Percentiles rank a stretch among this genome's conserved stretches.
Evolutionary conservation across 2,113 vertebrate species (phyloP).

Genomic region (Archocentrus centrarchus): DNA sequence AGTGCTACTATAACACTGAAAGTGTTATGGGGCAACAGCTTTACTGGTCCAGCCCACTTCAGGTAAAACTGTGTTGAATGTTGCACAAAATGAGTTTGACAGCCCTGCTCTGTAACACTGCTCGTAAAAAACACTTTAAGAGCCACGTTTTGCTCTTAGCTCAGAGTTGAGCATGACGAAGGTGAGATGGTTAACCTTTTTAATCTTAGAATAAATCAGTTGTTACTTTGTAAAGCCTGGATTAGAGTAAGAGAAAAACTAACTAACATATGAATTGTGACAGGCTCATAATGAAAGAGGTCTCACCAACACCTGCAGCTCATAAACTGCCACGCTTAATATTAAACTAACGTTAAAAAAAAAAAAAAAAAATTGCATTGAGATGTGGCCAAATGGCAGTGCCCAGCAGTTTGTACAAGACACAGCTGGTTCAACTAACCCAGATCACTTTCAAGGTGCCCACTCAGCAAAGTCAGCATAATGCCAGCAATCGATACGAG

Average conservation of each 20-base stretch:
- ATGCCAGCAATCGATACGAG: constrained; percentile 39
- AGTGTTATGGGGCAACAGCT: too few species aligned
- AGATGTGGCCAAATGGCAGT: constrained; percentile 6
- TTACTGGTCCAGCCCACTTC: too few species aligned
- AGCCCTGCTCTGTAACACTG: too few species aligned
- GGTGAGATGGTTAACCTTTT: too few species aligned
- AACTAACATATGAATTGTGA: background rate
- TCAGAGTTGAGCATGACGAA: too few species aligned
- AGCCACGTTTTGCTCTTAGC: background rate
- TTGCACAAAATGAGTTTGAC: too few species aligned
- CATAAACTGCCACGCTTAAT: background rate
- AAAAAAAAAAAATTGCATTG: background rate
- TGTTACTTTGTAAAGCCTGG: background rate
- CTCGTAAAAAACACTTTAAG: too few species aligned
- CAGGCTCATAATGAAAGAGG: background rate
- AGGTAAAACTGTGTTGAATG: too few species aligned
- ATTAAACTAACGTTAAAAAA: background rate
- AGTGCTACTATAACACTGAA: too few species aligned
- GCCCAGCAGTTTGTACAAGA: background rate
- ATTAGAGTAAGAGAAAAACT: background rate
- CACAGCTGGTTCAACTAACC: constrained; percentile 12
- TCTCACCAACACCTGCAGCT: background rate
- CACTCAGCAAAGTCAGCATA: constrained; percentile 7
- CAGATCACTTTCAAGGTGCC: background rate
- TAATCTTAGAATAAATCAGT: background rate